Evolutionary conservation across 92 coral and sea anemone genomes (phyloP).

Genomic region (Phenganax stokvisi): DNA sequence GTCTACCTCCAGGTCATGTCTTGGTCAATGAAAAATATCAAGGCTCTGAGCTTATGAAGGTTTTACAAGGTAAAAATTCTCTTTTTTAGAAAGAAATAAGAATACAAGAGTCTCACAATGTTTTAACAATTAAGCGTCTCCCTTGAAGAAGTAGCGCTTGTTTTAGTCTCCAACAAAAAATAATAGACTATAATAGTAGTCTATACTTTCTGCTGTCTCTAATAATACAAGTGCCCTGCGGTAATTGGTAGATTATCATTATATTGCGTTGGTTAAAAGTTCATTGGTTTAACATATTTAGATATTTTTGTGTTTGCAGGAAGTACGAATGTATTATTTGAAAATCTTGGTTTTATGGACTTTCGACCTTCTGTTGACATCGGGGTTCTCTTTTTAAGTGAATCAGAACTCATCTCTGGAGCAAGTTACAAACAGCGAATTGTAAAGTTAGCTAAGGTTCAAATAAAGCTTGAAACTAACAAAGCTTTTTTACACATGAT

Average conservation of each 20-base stretch:
- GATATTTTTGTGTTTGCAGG: constrained; percentile 14
- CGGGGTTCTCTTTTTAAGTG: constrained; percentile 72
- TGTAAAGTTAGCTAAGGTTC: constrained; percentile 78
- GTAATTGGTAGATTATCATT: not conserved
- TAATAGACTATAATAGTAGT: not conserved
- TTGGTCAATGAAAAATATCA: constrained; percentile 81
- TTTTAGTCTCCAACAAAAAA: not conserved
- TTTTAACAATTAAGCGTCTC: not conserved
- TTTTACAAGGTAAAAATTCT: constrained; percentile 60
- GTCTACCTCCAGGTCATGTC: constrained; percentile 82
- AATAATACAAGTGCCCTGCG: not conserved
- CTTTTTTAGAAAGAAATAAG: constrained; percentile 54
- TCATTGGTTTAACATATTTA: not conserved
- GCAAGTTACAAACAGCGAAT: constrained; percentile 57
- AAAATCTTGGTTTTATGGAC: constrained; percentile 78
- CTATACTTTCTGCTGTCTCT: not conserved
- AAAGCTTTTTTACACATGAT: not conserved
- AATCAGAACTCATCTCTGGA: constrained; percentile 78
- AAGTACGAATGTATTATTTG: constrained; percentile 64
- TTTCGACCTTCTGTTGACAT: constrained; percentile 71
- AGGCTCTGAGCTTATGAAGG: constrained; percentile 64
- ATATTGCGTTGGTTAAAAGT: not conserved
- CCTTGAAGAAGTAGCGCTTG: not conserved
- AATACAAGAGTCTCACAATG: not conserved
- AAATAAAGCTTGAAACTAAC: not conserved